Evolutionary conservation across 2,113 vertebrate species (phyloP), one percentile per base, ranked within the genome.

Genomic region (Nanorana parkeri): DNA sequence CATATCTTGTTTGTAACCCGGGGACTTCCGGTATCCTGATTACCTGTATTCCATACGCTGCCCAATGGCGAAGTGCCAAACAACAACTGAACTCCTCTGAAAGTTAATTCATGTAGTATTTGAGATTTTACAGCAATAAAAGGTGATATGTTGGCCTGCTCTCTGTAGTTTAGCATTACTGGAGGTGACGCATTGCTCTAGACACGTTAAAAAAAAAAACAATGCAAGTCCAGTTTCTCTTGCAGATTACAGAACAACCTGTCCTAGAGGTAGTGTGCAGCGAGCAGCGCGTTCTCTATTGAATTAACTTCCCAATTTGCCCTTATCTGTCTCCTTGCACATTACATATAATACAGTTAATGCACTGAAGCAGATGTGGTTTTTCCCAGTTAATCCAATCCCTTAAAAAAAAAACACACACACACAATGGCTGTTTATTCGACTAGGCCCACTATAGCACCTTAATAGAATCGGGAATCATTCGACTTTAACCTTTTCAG

Each of bases 311-410:
- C 54, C 26, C 56, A 69, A 72, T 81, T 61, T 56, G 32, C 41
- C 68, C 56, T 71, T 81, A 81, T 81, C 78, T 81, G 66, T 47
- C 68, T 72, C 64, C 64, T 56, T 78, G 64, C 77, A 78, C 77
- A 78, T 55, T 78, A 78, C 77, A 67, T 55, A 78, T 78, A 78
- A 78, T 78, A 78, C 65, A 68, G 77, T 78, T 78, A 74, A 74
- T 74, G 77, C 26, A 78, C 68, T 71, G 55, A 72, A 81, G 78
- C 78, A 81, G 78, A 81, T 81, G 78, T 81, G 68, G 56, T 61
- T 81, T 81, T 72, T 72, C 26, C 56, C 56, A 72, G 78, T 81
- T 81, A 81, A 81, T 81, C 68, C 58, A 72, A 81, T 81, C 68
- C 68, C 21, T 68, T 58, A 58, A 68, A 68, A 74, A 66, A 61